phyloP scores from a whole-genome alignment of 2,113 vertebrate genomes.

The Labrus mixtus region DNA sequence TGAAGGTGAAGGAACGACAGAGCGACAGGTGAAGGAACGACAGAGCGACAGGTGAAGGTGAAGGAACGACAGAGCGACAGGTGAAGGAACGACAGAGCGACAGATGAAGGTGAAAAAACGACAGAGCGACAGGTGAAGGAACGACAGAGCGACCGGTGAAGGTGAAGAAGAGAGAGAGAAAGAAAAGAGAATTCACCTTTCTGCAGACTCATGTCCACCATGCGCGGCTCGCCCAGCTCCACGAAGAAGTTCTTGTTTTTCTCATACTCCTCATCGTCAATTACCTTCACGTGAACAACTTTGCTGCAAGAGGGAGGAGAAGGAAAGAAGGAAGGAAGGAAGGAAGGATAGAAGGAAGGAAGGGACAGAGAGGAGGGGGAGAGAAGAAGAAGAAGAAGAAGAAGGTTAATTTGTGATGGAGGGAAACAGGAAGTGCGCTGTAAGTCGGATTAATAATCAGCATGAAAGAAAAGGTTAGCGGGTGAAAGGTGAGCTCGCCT shows the following conservation, averaged over 20 bases:
- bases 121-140: too few species aligned
- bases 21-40: too few species aligned
- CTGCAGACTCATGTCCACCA: conserved; percentile 88
- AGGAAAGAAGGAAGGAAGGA: conserved; percentile 45
- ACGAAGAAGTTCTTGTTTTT: conserved; percentile 99
- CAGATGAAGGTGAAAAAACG: too few species aligned
- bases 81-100: too few species aligned
- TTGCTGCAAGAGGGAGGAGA: conserved; percentile 92
- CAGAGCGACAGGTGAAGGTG: too few species aligned
- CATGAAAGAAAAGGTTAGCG: conserved; percentile 68
- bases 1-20: too few species aligned
- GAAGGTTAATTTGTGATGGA: conserved; percentile 78
- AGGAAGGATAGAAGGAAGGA: conserved; percentile 22
- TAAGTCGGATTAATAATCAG: conserved; percentile 76
- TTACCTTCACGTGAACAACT: conserved; percentile 97
- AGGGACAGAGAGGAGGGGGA: conserved; percentile 29
- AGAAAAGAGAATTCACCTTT: conserved; percentile 83
- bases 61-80: too few species aligned
- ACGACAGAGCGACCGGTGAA: conserved; percentile 9
- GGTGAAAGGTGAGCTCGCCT: conserved; percentile 63
- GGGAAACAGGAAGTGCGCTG: conserved; percentile 66
- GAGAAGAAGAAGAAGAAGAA: conserved; percentile 55
- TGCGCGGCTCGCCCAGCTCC: conserved; percentile 96
- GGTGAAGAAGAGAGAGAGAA: conserved; percentile 41
- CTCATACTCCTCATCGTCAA: conserved; percentile 99